phyloP scores from a whole-genome alignment of 1,140 invertebrate genomes.

The Delia radicum region DNA sequence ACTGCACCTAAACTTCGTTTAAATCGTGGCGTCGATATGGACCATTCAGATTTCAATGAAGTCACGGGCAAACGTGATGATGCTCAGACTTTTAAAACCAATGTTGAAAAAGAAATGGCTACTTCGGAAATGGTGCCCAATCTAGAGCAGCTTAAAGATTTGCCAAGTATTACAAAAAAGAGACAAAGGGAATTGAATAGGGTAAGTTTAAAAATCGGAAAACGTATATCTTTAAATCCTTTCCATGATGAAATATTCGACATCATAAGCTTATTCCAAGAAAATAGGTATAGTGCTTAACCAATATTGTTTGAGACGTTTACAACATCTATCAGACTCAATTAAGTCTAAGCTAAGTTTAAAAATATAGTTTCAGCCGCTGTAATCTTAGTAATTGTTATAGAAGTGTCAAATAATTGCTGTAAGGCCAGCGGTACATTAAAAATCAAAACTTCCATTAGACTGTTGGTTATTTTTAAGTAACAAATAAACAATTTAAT shows the following conservation, averaged over 20 bases:
- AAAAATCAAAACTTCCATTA: constrained; percentile 28
- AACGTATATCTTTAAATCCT: background rate
- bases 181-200: constrained; percentile 62
- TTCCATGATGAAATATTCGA: constrained; percentile 49
- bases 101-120: constrained; percentile 63
- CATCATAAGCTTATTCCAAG: constrained; percentile 39
- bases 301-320: background rate
- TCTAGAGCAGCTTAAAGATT: constrained; percentile 65
- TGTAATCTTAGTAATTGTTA: constrained; percentile 52
- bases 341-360: background rate
- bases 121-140: constrained; percentile 66
- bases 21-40: constrained; percentile 56
- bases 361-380: constrained; percentile 41
- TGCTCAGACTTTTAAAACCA: constrained; percentile 42
- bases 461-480: constrained; percentile 35
- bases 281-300: background rate
- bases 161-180: constrained; percentile 65
- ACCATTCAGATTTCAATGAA: constrained; percentile 57
- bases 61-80: constrained; percentile 33
- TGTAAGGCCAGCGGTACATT: constrained; percentile 54
- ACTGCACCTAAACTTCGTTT: constrained; percentile 36
- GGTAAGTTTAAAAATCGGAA: constrained; percentile 55
- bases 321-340: constrained; percentile 26
- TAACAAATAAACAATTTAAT: constrained; percentile 33
- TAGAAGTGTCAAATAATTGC: constrained; percentile 34